Evolutionary conservation across 2,797 vertebrate genomes (phyloP).

Genomic region (Onychomys leucogaster): DNA sequence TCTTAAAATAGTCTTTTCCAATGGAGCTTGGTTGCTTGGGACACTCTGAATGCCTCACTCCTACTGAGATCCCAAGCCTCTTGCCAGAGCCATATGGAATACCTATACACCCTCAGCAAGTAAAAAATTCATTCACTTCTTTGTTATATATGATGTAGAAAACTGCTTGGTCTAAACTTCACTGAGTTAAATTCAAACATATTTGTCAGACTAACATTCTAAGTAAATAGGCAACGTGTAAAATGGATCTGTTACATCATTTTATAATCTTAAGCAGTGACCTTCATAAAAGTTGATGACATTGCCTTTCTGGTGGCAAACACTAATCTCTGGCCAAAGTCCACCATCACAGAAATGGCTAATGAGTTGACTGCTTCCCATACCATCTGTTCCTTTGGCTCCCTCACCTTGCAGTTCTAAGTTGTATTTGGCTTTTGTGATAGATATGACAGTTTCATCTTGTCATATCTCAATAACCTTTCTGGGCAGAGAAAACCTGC

Average conservation of each 20-base stretch:
- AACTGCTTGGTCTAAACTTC: neutral
- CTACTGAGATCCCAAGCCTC: neutral
- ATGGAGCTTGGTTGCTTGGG: neutral
- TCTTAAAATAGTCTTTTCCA: neutral
- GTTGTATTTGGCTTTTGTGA: neutral
- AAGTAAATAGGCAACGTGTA: neutral
- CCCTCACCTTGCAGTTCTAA: neutral
- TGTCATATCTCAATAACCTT: neutral
- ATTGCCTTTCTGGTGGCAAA: neutral
- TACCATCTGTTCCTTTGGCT: constrained; percentile 52
- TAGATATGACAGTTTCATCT: constrained; percentile 3
- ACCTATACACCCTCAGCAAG: neutral
- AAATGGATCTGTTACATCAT: neutral
- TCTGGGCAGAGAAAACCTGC: neutral
- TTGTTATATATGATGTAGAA: neutral
- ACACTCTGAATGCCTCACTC: neutral
- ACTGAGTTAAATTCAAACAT: neutral
- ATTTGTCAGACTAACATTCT: neutral
- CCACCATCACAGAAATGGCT: neutral
- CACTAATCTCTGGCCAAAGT: neutral
- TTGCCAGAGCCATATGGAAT: neutral
- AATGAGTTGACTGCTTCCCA: neutral
- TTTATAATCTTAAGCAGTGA: neutral
- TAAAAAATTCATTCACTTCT: constrained; percentile 26
- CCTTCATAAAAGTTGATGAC: neutral